phyloP scores from a whole-genome alignment of 2,797 vertebrate species.

The Gadopsis bispinosus region DNA sequence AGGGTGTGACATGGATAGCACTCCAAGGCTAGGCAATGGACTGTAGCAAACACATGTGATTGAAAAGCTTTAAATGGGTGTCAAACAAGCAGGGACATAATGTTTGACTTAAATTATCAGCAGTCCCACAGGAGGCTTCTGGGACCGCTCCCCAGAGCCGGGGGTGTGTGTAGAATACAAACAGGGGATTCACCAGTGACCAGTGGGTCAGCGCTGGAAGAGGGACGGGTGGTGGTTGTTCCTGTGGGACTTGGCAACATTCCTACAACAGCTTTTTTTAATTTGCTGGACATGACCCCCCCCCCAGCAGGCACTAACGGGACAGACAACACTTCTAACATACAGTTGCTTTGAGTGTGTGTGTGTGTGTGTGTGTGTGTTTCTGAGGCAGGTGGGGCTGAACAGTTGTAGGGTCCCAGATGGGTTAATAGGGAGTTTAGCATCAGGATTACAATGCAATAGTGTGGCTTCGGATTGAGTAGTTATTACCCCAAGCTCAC shows the following conservation, averaged over 20 bases:
- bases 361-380: conserved; percentile 34
- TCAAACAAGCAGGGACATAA: conserved; percentile 82
- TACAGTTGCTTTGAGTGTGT: conserved; percentile 46
- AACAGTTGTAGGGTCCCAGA: conserved; percentile 87
- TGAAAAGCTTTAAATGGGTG: conserved; percentile 83
- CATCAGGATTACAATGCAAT: conserved; percentile 97
- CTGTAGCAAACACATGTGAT: conserved; percentile 80
- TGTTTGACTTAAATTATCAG: conserved; percentile 86
- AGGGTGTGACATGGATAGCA: conserved; percentile 62
- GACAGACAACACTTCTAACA: conserved; percentile 71
- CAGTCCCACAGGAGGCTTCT: conserved; percentile 74
- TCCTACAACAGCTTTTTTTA: conserved; percentile 77
- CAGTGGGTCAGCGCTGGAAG: conserved; percentile 74
- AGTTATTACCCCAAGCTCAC: conserved; percentile 88
- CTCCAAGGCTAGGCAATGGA: conserved; percentile 61
- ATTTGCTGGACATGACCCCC: conserved; percentile 75
- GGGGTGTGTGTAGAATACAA: conserved; percentile 78
- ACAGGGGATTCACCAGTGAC: conserved; percentile 80
- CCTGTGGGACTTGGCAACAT: conserved; percentile 77
- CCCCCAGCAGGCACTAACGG: conserved; percentile 58
- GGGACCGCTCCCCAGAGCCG: conserved; percentile 72
- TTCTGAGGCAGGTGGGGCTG: conserved; percentile 43
- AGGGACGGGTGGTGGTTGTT: conserved; percentile 52
- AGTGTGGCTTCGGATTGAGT: conserved; percentile 91
- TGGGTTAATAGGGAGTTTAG: conserved; percentile 96